Evolutionary conservation across 2,113 vertebrate genomes (phyloP), one percentile per base, ranked within the genome.

Genomic region (Haemorhous mexicanus): DNA sequence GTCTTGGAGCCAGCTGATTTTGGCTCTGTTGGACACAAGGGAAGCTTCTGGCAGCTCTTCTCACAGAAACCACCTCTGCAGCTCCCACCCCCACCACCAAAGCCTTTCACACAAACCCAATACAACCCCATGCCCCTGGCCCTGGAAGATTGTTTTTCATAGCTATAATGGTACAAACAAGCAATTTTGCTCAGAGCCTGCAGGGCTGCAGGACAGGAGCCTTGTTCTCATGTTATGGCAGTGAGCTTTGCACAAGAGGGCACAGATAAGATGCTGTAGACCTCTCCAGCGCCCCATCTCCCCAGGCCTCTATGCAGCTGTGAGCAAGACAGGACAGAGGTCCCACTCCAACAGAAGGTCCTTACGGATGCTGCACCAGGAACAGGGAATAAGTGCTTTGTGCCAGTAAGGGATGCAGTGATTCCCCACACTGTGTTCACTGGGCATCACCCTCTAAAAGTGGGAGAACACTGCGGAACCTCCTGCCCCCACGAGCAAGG

Each of bases 21-120:
- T n/a, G 24, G 28, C 16, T 61, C 33, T 62, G 19, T 10, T 0
- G 0, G 43, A 46, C n/a, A 56, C 2, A 30, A n/a, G 18, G 35
- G 13, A 37, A 52, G 11, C 24, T 66, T 66, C 58, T 27, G 39
- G 15, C 64, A 72, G 35, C 41, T 62, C 39, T 58, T 46, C 37
- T 63, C 49, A 58, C 30, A 74, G 43, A 83, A 55, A 14, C 16
- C n/a, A 41, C 35, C 13, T 14, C 9, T 33, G 24, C 68, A 83
- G 12, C 24, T 24, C 22, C 27, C 26, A 41, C 7, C 7, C 4
- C 3, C 6, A 18, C 18, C 35, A 32, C 16, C 16, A 49, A 62
- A 74, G 43, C 50, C 22, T 30, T 53, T 16, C 23, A 37, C 33
- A 37, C 32, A 66, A 61, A 61, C 8, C 14, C 10, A n/a, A 15